These are phyloP conservation scores for Oryzias melastigma DNA, from an alignment of 2,113 vertebrate species.

Conservation along the genomic window DNA sequence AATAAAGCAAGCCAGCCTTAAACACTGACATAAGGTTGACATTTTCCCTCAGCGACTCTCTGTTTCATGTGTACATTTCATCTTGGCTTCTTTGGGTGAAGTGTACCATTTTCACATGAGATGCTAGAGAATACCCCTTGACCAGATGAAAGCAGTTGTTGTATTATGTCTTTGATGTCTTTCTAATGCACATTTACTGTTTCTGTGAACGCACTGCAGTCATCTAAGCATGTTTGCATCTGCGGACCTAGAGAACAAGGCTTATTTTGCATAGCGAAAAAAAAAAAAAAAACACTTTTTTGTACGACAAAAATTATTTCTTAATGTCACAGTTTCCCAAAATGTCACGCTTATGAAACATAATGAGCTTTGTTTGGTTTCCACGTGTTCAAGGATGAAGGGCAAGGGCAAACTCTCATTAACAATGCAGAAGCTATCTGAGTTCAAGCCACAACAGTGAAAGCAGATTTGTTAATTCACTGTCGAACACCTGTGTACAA, in stretches of 20 bases:
- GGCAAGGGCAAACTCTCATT: constrained; percentile 49
- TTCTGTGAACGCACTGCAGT: constrained; percentile 46
- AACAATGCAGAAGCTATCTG: constrained; percentile 47
- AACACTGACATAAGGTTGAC: constrained; percentile 59
- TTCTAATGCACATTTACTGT: constrained; percentile 56
- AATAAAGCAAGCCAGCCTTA: constrained; percentile 54
- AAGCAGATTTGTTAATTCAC: constrained; percentile 22
- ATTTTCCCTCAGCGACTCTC: constrained; percentile 53
- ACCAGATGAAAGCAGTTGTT: constrained; percentile 70
- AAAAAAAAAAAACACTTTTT: constrained; percentile 6
- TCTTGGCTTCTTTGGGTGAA: constrained; percentile 54
- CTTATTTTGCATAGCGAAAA: constrained; percentile 41
- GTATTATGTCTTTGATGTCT: constrained; percentile 65
- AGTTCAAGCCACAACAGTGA: constrained; percentile 39
- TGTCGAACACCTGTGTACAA: constrained; percentile 30
- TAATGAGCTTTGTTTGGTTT: constrained; percentile 59
- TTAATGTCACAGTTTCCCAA: constrained; percentile 61
- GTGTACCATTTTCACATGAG: constrained; percentile 61
- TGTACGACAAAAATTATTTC: constrained; percentile 59
- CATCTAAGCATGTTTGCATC: constrained; percentile 60
- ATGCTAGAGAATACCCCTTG: constrained; percentile 54
- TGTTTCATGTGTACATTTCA: constrained; percentile 48
- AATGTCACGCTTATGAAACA: constrained; percentile 63
- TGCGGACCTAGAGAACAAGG: constrained; percentile 30
- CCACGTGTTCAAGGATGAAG: constrained; percentile 49